Percentiles rank a stretch among this genome's conserved stretches.
Evolutionary conservation across 2,888 invertebrate species (phyloP).

Genomic region (Temnothorax unifasciatus): DNA sequence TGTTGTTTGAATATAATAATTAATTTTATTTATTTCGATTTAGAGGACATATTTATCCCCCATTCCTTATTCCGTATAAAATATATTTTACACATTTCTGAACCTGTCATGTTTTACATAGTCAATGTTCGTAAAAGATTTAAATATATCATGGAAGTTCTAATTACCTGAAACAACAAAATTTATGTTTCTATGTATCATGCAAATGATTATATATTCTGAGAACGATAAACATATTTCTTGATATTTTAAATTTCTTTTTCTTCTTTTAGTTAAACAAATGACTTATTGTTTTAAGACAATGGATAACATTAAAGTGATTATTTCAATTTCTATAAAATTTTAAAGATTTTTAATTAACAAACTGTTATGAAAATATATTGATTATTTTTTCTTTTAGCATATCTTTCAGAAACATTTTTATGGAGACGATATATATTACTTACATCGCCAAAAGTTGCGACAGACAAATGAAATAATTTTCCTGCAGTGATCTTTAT

Average conservation of each 20-base stretch:
- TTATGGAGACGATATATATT: neutral
- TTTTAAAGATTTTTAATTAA: neutral
- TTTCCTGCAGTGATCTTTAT: constrained; percentile 65
- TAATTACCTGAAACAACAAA: constrained; percentile 50
- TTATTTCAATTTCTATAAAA: neutral
- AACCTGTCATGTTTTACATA: neutral
- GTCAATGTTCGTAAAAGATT: constrained; percentile 41
- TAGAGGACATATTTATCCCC: neutral
- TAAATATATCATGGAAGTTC: constrained; percentile 49
- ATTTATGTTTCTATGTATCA: neutral
- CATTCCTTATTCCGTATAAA: neutral
- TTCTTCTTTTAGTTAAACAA: neutral
- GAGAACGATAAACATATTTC: neutral
- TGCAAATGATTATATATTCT: neutral
- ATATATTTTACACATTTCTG: neutral
- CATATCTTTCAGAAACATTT: neutral
- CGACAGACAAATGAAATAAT: constrained; percentile 45
- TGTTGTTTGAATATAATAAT: neutral
- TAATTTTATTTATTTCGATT: neutral
- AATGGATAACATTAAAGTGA: neutral
- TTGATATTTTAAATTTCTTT: neutral
- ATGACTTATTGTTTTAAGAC: neutral
- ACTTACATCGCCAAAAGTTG: constrained; percentile 35
- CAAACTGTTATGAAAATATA: neutral
- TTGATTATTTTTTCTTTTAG: neutral